Evolutionary conservation across 2,797 vertebrate genomes (phyloP), one percentile per base, ranked within the genome.

Genomic region (Heteromormyrus szaboi): DNA sequence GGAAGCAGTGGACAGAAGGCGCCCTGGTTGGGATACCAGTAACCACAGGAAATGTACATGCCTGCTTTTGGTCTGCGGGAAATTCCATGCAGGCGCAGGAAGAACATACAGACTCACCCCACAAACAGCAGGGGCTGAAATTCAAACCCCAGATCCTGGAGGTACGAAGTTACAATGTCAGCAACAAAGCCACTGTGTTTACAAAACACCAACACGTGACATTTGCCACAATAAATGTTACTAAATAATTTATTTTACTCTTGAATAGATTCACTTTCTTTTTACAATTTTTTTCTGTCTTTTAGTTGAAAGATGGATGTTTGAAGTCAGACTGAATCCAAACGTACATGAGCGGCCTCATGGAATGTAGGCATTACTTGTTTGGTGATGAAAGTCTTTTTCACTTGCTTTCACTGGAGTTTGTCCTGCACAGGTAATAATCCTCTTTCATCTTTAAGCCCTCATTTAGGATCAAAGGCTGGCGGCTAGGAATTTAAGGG

Each of bases 271-370:
- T 76, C 19, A 8, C 72, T 44, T 44, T 44, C 17, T 44, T 76
- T 2, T 79, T 9, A n/a, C 72, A 7, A n/a, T 44, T 41, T 79
- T 76, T 17, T 79, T n/a, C 17, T 79, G 33, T 44, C 14, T 79
- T 44, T 79, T 79, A 29, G 83, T 6, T 85, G 83, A 53, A 50
- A 53, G 59, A 79, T 88, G 51, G 33, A 76, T 87, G 86, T 92
- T 91, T 91, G 92, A 93, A 91, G 91, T 91, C 51, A 86, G 91
- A 91, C 53, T 68, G 92, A 93, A 91, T 90, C 91, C 51, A 86
- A 91, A 91, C 37, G 53, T 87, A 84, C 85, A 84, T 29, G 72
- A 89, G 89, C 54, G 89, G 76, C 90, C 88, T 88, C 72, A 53
- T 90, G 65, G 84, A 59, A 72, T 83, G 72, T 44, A 72, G 83